Evolutionary conservation across 2,797 vertebrate genomes (phyloP).

Genomic region (Limosa lapponica): DNA sequence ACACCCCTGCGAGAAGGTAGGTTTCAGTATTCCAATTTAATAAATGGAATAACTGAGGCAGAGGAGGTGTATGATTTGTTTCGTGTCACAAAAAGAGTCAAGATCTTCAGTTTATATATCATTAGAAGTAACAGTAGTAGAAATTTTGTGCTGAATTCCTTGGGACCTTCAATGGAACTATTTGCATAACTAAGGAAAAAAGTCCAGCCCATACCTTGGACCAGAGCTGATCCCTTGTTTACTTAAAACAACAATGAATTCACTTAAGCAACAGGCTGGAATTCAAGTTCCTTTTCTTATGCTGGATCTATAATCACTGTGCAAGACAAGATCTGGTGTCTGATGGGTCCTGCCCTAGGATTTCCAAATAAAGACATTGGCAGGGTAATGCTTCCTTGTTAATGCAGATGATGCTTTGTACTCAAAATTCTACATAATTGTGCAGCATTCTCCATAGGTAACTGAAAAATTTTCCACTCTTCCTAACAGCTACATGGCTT

Average conservation of each 20-base stretch:
- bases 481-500: not conserved
- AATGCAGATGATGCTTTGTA: not conserved
- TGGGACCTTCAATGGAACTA: not conserved
- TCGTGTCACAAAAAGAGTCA: not conserved
- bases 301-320: not conserved
- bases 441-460: not conserved
- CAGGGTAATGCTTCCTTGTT: not conserved
- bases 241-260: not conserved
- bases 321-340: not conserved
- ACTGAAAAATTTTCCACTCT: not conserved
- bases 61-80: not conserved
- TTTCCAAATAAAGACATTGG: not conserved
- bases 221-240: not conserved
- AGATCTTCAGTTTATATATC: not conserved
- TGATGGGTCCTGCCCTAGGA: not conserved
- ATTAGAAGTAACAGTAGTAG: not conserved
- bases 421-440: not conserved
- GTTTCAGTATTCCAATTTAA: not conserved
- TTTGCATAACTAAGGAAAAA: not conserved
- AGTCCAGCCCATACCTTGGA: not conserved
- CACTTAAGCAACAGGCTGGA: rapidly evolving
- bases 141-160: not conserved
- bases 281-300: not conserved
- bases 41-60: not conserved
- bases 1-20: not conserved